Evolutionary conservation across 2,888 invertebrate species (phyloP).

Genomic region (Eristalis pertinax): DNA sequence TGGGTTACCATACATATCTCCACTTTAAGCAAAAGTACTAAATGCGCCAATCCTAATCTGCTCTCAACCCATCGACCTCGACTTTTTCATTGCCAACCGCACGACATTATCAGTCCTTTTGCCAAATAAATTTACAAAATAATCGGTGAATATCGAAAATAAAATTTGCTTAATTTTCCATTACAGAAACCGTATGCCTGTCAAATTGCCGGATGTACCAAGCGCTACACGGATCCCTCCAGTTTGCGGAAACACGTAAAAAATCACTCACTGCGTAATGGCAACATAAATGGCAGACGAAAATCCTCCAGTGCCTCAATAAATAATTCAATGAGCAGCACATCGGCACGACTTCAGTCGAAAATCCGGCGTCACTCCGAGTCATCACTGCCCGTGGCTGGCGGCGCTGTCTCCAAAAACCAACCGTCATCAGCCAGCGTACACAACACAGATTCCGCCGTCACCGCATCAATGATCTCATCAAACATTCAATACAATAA

Average conservation of each 20-base stretch:
- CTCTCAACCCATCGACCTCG: no score
- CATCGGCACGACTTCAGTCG: conserved; percentile 54
- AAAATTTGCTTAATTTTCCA: conserved; percentile 24
- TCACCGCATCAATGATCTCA: conserved; percentile 59
- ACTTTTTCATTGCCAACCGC: no score
- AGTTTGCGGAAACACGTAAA: conserved; percentile 96
- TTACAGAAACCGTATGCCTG: conserved; percentile 95
- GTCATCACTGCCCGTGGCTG: conserved; percentile 75
- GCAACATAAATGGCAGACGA: conserved; percentile 77
- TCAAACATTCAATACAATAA: conserved; percentile 72
- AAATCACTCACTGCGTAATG: conserved; percentile 84
- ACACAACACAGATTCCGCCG: conserved; percentile 39
- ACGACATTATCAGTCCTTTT: neutral
- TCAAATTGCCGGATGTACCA: conserved; percentile 92
- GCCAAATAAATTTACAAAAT: neutral
- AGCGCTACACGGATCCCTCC: conserved; percentile 96
- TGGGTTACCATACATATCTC: no score
- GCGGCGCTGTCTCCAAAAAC: conserved; percentile 29
- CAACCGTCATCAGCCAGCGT: conserved; percentile 34
- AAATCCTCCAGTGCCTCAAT: conserved; percentile 77
- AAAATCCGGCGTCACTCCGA: conserved; percentile 79
- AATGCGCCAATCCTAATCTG: no score
- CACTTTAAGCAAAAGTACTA: no score
- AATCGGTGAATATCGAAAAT: neutral
- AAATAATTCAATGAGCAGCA: conserved; percentile 60